Evolutionary conservation across 2,888 invertebrate species (phyloP), one percentile per base, ranked within the genome.

Genomic region (Lumbricus terrestris): DNA sequence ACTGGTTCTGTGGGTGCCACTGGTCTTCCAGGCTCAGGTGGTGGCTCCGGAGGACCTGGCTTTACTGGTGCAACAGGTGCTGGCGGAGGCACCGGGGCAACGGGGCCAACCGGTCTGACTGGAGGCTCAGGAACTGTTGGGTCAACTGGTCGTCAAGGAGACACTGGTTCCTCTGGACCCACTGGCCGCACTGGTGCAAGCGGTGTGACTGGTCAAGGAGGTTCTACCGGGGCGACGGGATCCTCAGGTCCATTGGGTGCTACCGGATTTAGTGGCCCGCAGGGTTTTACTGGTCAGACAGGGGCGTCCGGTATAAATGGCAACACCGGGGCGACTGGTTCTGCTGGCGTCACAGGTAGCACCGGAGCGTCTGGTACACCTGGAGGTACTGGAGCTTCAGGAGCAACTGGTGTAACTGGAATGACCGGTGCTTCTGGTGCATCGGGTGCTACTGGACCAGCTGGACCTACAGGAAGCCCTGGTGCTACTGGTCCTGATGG

Each of bases 301-400:
- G 91, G 91, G 83, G 35, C 90, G 40, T 13, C 91, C 35, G 91
- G 91, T 54, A 34, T 20, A 40, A 29, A n/a, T 18, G 91, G 91
- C 42, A 33, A 35, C 35, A 88, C 91, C 29, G 91, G 91, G 40
- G 42, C 40, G 23, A 54, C 89, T 33, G 91, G 91, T 29, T 13
- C 16, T 34, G 6, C 85, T 85, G 85, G 85, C 16, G 23, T 16
- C 20, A 34, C 34, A 85, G 85, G 85, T 85, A 35, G 35, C 35
- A 85, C 35, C 35, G 90, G 90, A 37, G 11, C 5, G n/a, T 1
- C 20, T 82, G 90, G 90, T n/a, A 47, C 40, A 38, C 20, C 88
- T 18, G 90, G 90, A 0, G n/a, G 33, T 34, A 37, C 34, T 90
- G 90, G 90, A 1, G 88, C 40, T 23, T 34, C 90, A 35, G 90